Percentiles rank a stretch among this genome's conserved stretches.
These are phyloP conservation scores for Pandion haliaetus DNA, from an alignment of 2,113 vertebrate species.

Conservation along the genomic window DNA sequence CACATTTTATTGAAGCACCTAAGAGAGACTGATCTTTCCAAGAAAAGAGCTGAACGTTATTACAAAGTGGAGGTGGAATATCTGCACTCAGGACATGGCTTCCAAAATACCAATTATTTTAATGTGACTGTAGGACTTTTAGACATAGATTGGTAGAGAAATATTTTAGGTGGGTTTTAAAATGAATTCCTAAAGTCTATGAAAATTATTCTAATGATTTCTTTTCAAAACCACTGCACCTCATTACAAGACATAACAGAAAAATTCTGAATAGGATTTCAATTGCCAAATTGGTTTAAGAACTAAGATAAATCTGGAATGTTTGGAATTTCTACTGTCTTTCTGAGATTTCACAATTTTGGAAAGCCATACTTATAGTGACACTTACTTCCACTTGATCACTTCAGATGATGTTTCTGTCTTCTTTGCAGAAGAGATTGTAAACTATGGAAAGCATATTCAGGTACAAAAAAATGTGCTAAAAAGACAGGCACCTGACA, in stretches of 20 bases:
- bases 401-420: not conserved
- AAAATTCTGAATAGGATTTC: not conserved
- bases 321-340: not conserved
- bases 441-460: not conserved
- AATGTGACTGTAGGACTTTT: not conserved
- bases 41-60: not conserved
- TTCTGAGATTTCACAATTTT: not conserved
- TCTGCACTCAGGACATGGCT: not conserved
- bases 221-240: not conserved
- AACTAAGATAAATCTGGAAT: not conserved
- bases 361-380: not conserved
- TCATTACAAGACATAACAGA: not conserved
- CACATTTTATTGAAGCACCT: not conserved
- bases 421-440: not conserved
- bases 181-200: not conserved
- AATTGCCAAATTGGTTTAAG: not conserved
- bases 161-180: not conserved
- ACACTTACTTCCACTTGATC: not conserved
- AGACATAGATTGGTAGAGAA: not conserved
- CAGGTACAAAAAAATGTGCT: not conserved
- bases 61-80: not conserved
- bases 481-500: not conserved
- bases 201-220: not conserved
- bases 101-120: not conserved
- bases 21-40: not conserved